Evolutionary conservation across 2,888 invertebrate species (phyloP).

Genomic region (Mesorhabditis belari): DNA sequence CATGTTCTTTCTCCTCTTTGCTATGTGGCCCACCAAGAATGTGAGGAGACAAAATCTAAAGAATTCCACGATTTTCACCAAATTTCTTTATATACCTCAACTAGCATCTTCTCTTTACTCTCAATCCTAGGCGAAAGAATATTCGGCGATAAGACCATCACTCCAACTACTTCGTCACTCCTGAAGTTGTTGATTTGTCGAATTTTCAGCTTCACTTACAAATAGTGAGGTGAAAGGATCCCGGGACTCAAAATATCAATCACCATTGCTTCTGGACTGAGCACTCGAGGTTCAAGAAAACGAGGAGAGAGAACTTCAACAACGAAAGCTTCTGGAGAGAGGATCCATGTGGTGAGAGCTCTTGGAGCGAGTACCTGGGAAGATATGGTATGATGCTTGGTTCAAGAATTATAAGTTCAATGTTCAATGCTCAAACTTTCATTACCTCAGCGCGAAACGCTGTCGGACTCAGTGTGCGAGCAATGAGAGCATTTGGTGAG

Average conservation of each 20-base stretch:
- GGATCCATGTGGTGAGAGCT: constrained; percentile 39
- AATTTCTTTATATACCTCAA: constrained; percentile 21
- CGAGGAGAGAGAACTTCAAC: constrained; percentile 35
- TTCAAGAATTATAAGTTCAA: neutral
- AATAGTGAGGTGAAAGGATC: constrained; percentile 3
- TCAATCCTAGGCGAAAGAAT: constrained; percentile 41
- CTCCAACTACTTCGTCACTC: constrained; percentile 23
- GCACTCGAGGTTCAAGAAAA: constrained; percentile 36
- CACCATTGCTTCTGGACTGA: constrained; percentile 43
- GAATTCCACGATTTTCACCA: neutral
- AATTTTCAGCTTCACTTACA: neutral
- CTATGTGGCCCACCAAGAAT: constrained; percentile 38
- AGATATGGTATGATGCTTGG: neutral
- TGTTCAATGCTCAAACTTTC: neutral
- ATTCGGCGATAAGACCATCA: constrained; percentile 40
- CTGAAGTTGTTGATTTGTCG: neutral
- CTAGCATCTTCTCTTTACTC: constrained; percentile 33
- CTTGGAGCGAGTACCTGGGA: constrained; percentile 28
- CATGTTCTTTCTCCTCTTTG: constrained; percentile 31
- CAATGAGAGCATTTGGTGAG: constrained; percentile 41
- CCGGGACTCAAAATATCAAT: constrained; percentile 44
- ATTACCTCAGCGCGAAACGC: constrained; percentile 36
- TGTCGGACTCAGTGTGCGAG: constrained; percentile 38
- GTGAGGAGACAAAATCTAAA: constrained; percentile 35
- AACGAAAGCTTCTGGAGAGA: constrained; percentile 42